Evolutionary conservation across 2,797 vertebrate species (phyloP).

Genomic region (Hybognathus amarus): DNA sequence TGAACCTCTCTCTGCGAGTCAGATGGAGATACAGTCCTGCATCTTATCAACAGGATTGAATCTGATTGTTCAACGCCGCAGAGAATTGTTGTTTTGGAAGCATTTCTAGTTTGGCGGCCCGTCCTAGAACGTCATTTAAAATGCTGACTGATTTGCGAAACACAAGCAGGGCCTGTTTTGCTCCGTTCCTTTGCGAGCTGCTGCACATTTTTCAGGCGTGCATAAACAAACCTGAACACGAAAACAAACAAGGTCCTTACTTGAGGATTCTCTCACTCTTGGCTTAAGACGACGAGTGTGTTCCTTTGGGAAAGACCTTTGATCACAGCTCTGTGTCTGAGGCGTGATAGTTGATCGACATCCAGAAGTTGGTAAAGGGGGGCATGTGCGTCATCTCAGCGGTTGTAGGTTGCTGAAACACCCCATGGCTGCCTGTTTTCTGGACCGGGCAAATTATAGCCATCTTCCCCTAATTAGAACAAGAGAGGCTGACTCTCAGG

Average conservation of each 20-base stretch:
- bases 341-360: neutral
- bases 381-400: slow-evolving; percentile 36
- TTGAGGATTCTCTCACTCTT: slow-evolving; percentile 18
- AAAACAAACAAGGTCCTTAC: slow-evolving; percentile 1
- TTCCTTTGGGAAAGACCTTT: slow-evolving; percentile 4
- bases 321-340: slow-evolving; percentile 9
- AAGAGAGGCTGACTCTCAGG: slow-evolving; percentile 54
- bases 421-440: slow-evolving; percentile 45
- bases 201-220: slow-evolving; percentile 10
- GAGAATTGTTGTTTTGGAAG: slow-evolving; percentile 45
- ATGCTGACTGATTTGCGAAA: slow-evolving; percentile 30
- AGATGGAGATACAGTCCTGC: slow-evolving; percentile 31
- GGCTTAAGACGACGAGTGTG: neutral
- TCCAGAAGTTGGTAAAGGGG: slow-evolving; percentile 16
- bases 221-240: neutral
- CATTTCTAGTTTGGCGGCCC: slow-evolving; percentile 19
- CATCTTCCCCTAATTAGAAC: slow-evolving; percentile 57
- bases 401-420: slow-evolving; percentile 49
- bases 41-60: slow-evolving; percentile 50
- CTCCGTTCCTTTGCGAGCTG: neutral
- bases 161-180: slow-evolving; percentile 17
- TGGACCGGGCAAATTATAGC: slow-evolving; percentile 57
- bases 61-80: slow-evolving; percentile 36
- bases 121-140: slow-evolving; percentile 20
- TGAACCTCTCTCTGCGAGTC: slow-evolving; percentile 4